Evolutionary conservation across 1,140 invertebrate species (phyloP), one percentile per base, ranked within the genome.

Genomic region (Drosophila rufa): DNA sequence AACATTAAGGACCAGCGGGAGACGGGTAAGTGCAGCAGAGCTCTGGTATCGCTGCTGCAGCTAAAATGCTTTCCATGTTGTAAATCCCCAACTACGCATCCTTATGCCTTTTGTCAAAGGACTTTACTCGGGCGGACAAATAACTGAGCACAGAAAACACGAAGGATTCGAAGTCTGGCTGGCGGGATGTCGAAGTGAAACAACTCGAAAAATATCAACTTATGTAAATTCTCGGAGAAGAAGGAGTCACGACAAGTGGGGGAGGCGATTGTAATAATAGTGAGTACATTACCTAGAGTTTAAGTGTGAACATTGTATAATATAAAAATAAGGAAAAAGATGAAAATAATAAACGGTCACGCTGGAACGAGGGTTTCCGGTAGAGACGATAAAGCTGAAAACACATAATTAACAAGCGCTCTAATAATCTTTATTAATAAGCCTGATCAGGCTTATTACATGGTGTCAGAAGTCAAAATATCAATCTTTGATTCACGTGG

Each of bases 51-150:
- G 73, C 43, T 14, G 36, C 53, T 73, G 84, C 84, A 89, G 69
- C 79, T 87, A 87, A 87, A 87, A 87, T 78, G 84, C 69, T 87
- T 89, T 87, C 69, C 80, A 89, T 87, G 84, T 87, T 74, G 79
- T 80, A 80, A 73, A 30, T 73, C 70, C 33, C 33, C 27, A 22
- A 48, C 45, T 19, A 8, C n/a, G 14, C 33, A 25, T 69, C 22
- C 30, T 17, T 22, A 45, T 60, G 61, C 42, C 56, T 25, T 45
- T 57, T 55, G 40, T 56, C 43, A 38, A 61, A 69, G 59, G 79
- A 82, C 82, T 82, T 65, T 79, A 67, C 56, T 80, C 70, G 61
- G 75, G 71, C 83, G 56, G 76, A 87, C 79, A 86, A 86, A 87
- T 82, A 86, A 82, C 81, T 78, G 68, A 67, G 71, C 64, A 69